phyloP scores from a whole-genome alignment of 2,113 vertebrate genomes.

The Centrocercus urophasianus region DNA sequence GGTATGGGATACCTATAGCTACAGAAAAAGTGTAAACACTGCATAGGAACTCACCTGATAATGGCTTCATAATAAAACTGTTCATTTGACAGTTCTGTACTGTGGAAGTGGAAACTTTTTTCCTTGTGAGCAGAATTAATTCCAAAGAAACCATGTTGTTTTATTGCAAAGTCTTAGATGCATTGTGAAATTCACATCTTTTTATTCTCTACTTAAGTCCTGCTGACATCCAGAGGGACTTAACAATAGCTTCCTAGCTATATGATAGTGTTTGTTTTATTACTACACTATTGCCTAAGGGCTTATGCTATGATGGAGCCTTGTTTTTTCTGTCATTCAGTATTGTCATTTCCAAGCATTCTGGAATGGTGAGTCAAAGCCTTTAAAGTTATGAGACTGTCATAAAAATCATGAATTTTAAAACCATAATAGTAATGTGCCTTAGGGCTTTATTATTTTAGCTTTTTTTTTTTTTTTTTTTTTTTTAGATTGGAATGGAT shows the following conservation, averaged over 20 bases:
- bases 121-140: neutral
- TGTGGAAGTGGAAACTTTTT: neutral
- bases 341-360: constrained; percentile 16
- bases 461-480: neutral
- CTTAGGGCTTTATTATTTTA: neutral
- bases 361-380: constrained; percentile 4
- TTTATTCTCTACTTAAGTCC: constrained; percentile 24
- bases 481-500: neutral
- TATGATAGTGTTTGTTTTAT: constrained; percentile 24
- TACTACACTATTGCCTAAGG: constrained; percentile 15
- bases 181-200: neutral
- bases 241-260: constrained; percentile 2
- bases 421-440: neutral
- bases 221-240: constrained; percentile 31
- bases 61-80: neutral
- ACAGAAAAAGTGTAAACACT: neutral
- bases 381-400: constrained; percentile 8
- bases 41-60: neutral
- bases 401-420: constrained; percentile 18
- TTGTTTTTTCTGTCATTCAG: neutral
- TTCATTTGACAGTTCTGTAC: neutral
- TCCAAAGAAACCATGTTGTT: neutral
- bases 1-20: neutral
- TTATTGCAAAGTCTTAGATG: neutral
- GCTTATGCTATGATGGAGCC: neutral